Conservation (phyloP, 2,113 vertebrate genomes). For the western clawed frog (Xenopus tropicalis) region DNA sequence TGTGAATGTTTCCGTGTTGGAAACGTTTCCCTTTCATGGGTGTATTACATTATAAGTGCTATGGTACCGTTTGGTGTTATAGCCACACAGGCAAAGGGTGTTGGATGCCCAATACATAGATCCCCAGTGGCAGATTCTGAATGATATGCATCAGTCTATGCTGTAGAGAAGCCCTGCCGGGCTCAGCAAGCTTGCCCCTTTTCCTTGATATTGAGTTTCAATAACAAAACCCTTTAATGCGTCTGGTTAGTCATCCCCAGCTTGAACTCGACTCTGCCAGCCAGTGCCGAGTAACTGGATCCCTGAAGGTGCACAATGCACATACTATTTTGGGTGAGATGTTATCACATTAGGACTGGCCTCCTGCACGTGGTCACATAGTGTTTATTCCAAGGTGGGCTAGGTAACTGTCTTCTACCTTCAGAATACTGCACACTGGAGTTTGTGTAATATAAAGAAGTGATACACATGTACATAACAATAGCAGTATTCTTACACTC, state of each 20-base stretch:
- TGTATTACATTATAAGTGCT: no score
- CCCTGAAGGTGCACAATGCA: conserved; percentile 60
- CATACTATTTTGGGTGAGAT: conserved; percentile 53
- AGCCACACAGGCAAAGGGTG: no score
- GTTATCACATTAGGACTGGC: conserved; percentile 57
- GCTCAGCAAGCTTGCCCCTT: conserved; percentile 40
- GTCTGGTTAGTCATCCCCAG: conserved; percentile 49
- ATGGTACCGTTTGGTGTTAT: no score
- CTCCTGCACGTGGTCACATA: conserved; percentile 49
- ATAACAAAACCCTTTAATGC: conserved; percentile 47
- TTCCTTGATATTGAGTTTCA: conserved; percentile 49
- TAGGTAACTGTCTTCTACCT: conserved; percentile 16
- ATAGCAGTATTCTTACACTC: not conserved
- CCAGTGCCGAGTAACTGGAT: conserved; percentile 66
- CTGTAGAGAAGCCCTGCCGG: conserved; percentile 49
- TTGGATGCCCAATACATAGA: not conserved
- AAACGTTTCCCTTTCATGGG: no score
- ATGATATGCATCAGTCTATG: conserved; percentile 26
- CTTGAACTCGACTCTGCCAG: conserved; percentile 48
- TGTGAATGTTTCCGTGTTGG: no score
- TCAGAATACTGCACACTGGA: not conserved
- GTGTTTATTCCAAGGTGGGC: conserved; percentile 65
- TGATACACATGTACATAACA: not conserved
- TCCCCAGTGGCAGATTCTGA: conserved; percentile 19
- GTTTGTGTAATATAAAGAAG: conserved; percentile 29